Evolutionary conservation across 2,113 vertebrate species (phyloP).

Genomic region (Campylorhamphus procurvoides): DNA sequence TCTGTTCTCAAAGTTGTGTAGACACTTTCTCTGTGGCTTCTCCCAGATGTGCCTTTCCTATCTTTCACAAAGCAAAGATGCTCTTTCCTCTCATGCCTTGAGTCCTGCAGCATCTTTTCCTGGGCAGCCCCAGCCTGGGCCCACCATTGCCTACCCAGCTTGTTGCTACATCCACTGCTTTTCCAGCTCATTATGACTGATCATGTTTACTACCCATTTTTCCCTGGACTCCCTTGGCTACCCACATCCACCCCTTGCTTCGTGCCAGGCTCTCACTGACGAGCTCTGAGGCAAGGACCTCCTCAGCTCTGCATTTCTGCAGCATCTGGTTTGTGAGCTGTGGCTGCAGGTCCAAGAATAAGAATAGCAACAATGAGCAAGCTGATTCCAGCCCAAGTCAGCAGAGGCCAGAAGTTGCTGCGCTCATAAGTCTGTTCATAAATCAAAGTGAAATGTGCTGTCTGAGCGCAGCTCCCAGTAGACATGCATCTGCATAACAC

Average conservation of each 20-base stretch:
- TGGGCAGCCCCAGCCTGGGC: background rate
- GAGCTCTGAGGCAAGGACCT: background rate
- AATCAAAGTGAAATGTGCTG: slow-evolving; percentile 50
- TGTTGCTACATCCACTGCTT: background rate
- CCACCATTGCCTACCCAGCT: background rate
- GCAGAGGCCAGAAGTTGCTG: background rate
- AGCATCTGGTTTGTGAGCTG: background rate
- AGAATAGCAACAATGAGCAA: slow-evolving; percentile 17
- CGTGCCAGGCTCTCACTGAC: background rate
- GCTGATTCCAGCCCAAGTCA: slow-evolving; percentile 20
- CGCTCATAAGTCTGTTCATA: background rate
- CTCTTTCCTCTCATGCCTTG: background rate
- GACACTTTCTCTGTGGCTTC: background rate
- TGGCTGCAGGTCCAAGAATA: slow-evolving; percentile 1
- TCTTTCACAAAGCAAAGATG: background rate
- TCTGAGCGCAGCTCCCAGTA: slow-evolving; percentile 33
- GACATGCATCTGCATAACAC: slow-evolving; percentile 54
- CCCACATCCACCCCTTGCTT: background rate
- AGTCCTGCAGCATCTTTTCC: background rate
- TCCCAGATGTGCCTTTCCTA: background rate
- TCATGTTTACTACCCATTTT: background rate
- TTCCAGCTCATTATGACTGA: background rate
- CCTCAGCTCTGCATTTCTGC: background rate
- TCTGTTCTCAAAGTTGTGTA: background rate
- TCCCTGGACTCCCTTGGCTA: background rate